These are phyloP conservation scores for Paratilapia polleni DNA, from an alignment of 2,113 vertebrate species.

Conservation along the genomic window DNA sequence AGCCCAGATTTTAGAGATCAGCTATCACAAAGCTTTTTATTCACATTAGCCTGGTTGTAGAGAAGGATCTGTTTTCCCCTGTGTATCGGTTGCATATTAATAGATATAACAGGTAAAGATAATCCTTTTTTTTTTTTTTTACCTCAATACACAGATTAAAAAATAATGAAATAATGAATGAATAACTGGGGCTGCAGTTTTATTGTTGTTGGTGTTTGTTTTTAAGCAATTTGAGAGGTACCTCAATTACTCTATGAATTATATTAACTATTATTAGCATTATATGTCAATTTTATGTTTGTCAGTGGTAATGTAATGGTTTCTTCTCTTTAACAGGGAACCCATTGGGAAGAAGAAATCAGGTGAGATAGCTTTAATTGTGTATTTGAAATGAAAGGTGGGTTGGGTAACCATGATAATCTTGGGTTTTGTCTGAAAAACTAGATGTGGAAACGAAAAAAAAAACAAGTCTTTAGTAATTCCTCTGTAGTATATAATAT, in stretches of 20 bases:
- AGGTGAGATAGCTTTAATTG: constrained; percentile 81
- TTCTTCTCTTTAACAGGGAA: constrained; percentile 83
- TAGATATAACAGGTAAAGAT: background rate
- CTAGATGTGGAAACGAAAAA: background rate
- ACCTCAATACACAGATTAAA: background rate
- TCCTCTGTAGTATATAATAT: background rate
- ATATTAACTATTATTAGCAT: background rate
- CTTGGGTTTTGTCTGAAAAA: background rate
- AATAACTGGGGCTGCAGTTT: background rate
- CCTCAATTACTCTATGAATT: background rate
- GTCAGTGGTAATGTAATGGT: constrained; percentile 12
- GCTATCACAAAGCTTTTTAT: constrained; percentile 21
- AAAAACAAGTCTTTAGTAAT: background rate
- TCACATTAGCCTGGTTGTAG: background rate
- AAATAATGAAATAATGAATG: background rate
- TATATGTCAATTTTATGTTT: background rate
- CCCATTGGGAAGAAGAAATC: constrained; percentile 93
- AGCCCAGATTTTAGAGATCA: constrained; percentile 8
- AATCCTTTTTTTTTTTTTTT: background rate
- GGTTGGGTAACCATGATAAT: background rate
- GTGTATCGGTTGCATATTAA: background rate
- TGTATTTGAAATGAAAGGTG: background rate
- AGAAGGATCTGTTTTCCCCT: background rate
- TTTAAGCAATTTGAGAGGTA: background rate
- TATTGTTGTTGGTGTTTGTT: background rate